Base-by-base conservation (phyloP, 2,797 vertebrate genomes). In the Enoplosus armatus region DNA sequence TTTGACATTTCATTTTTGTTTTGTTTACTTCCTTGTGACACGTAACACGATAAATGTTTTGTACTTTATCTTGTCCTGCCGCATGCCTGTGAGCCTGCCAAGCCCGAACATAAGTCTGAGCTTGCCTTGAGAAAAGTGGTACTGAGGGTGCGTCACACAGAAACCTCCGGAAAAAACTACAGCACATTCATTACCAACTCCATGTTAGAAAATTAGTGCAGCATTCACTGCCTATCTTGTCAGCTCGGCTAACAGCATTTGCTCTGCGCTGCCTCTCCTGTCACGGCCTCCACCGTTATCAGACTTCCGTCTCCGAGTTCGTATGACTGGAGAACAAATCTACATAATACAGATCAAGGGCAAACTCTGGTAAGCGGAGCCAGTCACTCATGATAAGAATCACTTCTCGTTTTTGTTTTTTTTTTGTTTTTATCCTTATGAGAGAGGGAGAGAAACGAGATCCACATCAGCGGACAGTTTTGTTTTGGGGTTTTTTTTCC, bases 341-440 rank as follows among this genome's bases (percentile, higher is more conserved):
- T 88, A 62, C 92, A 86, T 90, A 87, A 84, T 63, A 79, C 80
- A 85, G 84, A 93, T 90, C 82, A 92, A 90, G 85, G 89, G 55
- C 86, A 68, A 58, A 72, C 82, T 75, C 73, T 79, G 82, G 86
- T 70, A 56, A 76, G 74, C 66, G 9, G 65, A 82, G 72, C 72
- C 79, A 85, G 79, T 85, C 69, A 56, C 61, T 84, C 64, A 20
- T 15, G 92, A 92, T 94, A 89, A 89, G 39, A 75, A 93, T 88
- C 85, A 75, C 78, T 80, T 85, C 71, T 77, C 26, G 0, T n/a
- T 12, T 58, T 68, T 77, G 31, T 39, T 81, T 65, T 48, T 58
- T 0, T 55, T 53, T 68, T 77, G n/a, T n/a, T 84, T 68, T 43
- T 58, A 0, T 58, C 51, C 51, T 74, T 18, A 69, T 77, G 71